Base-by-base conservation (phyloP, 2,888 invertebrate species). In the Ochropacha duplaris region DNA sequence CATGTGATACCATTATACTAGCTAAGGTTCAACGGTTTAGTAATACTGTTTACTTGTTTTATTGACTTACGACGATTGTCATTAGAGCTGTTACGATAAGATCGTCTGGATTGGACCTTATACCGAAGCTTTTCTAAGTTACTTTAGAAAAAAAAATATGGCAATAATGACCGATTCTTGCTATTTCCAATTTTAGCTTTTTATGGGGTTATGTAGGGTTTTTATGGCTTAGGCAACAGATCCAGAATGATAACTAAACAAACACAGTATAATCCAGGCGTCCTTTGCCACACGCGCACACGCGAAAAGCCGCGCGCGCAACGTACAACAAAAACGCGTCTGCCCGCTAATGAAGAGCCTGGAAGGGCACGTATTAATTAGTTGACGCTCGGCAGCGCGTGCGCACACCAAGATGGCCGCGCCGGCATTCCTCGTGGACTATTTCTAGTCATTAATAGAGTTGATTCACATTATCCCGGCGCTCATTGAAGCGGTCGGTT, bases 351-450 rank as follows among this genome's bases (percentile, higher is more conserved):
- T 88, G 82, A 88, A 86, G 83, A 87, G 80, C 78, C 84, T 52
- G 78, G 81, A 87, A 88, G 88, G 88, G 86, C 85, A 77, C 72
- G 84, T 81, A 82, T 83, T 87, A 86, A 87, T 88, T 86, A 86
- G 80, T 61, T 64, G 74, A 78, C 81, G 82, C 74, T 72, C 86
- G 83, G 65, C 79, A 82, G 83, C 88, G 87, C 87, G 87, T 86
- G 87, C 86, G 80, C 84, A 73, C 62, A 64, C 72, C 69, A 71
- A 69, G 64, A 72, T 71, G 65, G 68, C 68, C 58, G 70, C 70
- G 69, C 69, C 61, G 63, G 54, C 52, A 31, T 31, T 50, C 34
- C 55, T 52, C 19, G 31, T 31, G 28, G 31, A 39, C 49, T 54
- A 56, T 22, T 22, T 54, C 54, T 50, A 55, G 49, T 51, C 31